phyloP scores from a whole-genome alignment of 2,888 invertebrate genomes.

The Yponomeuta malinellus region DNA sequence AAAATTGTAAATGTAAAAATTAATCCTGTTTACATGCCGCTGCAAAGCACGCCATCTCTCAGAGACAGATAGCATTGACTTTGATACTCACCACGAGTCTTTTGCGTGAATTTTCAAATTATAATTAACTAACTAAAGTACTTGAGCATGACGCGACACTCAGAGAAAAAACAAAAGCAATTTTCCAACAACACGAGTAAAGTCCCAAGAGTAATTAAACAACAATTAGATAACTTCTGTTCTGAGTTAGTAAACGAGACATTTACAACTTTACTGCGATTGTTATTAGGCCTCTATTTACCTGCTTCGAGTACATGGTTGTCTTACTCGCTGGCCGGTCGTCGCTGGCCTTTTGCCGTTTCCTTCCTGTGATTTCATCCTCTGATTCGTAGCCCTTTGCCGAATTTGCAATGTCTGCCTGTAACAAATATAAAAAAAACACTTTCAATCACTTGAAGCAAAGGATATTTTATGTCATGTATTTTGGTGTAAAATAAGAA shows the following conservation, averaged over 20 bases:
- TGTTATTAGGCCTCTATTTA: conserved; percentile 28
- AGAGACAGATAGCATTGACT: too few species aligned
- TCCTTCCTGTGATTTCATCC: conserved; percentile 85
- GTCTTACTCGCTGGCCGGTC: conserved; percentile 71
- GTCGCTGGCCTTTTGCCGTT: conserved; percentile 76
- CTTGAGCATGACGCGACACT: too few species aligned
- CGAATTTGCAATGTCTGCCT: conserved; percentile 83
- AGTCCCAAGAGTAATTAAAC: not conserved
- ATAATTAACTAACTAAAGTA: too few species aligned
- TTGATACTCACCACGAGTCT: too few species aligned
- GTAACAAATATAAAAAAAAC: conserved; percentile 26
- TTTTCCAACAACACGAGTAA: too few species aligned
- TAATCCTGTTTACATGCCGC: too few species aligned
- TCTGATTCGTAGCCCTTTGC: conserved; percentile 87
- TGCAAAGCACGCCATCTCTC: too few species aligned
- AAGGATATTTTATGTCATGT: not conserved
- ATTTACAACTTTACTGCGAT: not conserved
- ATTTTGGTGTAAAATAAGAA: not conserved
- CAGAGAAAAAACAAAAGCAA: too few species aligned
- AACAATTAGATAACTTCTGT: not conserved
- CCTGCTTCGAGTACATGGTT: conserved; percentile 86
- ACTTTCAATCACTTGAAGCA: not conserved
- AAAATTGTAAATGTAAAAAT: too few species aligned
- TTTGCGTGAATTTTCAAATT: too few species aligned
- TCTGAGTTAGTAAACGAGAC: not conserved